phyloP scores from a whole-genome alignment of 1,140 invertebrate species.

The Penaeus chinensis region DNA sequence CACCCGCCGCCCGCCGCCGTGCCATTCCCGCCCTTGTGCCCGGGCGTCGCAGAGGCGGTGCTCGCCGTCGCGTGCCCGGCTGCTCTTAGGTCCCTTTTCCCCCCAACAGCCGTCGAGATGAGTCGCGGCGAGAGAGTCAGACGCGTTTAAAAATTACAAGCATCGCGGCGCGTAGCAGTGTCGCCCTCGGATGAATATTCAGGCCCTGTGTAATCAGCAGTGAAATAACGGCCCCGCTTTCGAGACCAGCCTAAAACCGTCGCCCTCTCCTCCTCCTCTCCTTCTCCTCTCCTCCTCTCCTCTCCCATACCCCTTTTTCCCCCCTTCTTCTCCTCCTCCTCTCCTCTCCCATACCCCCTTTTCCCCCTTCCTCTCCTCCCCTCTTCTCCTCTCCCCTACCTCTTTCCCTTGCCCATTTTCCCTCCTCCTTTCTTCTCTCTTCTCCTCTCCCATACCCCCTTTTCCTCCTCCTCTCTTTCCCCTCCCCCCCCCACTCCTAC shows the following conservation, averaged over 20 bases:
- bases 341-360: too few relatives aligned
- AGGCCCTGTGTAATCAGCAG: conserved; percentile 56
- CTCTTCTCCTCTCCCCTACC: too few relatives aligned
- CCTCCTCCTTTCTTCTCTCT: too few relatives aligned
- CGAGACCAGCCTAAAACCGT: neutral
- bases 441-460: too few relatives aligned
- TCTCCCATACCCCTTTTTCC: too few relatives aligned
- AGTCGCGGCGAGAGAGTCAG: conserved; percentile 35
- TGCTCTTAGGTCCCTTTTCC: conserved; percentile 29
- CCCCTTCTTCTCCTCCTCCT: too few relatives aligned
- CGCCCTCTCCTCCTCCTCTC: too few relatives aligned
- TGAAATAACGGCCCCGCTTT: conserved; percentile 54
- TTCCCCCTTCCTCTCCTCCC: too few relatives aligned
- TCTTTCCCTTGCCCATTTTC: too few relatives aligned
- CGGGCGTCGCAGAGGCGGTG: neutral
- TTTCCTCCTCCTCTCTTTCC: too few relatives aligned
- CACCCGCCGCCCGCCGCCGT: neutral
- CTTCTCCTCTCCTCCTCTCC: too few relatives aligned
- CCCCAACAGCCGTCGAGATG: conserved; percentile 25
- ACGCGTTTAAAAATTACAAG: conserved; percentile 58
- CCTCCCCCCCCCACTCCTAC: too few relatives aligned
- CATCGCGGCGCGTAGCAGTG: conserved; percentile 53
- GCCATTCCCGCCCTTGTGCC: conserved; percentile 4
- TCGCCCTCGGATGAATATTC: conserved; percentile 60
- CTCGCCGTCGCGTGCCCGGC: neutral